Evolutionary conservation across 1,140 invertebrate species (phyloP).

Genomic region (Bombus vancouverensis): DNA sequence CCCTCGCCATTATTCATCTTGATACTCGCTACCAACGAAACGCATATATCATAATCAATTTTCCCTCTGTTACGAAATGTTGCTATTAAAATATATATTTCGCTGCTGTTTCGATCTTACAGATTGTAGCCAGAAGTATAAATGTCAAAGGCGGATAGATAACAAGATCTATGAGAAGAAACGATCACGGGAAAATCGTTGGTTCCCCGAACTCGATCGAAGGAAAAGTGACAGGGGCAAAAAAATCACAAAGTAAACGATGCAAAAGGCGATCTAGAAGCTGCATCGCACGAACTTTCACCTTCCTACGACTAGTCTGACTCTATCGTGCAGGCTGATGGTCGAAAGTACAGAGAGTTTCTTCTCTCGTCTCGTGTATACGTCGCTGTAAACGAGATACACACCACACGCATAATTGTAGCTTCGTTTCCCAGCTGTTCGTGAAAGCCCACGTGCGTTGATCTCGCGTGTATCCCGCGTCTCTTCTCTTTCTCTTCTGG

Average conservation of each 20-base stretch:
- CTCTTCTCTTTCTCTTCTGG: conserved; percentile 1
- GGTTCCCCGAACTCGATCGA: not conserved
- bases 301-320: conserved; percentile 58
- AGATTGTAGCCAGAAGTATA: not conserved
- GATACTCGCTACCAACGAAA: too few relatives aligned
- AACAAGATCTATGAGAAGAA: not conserved
- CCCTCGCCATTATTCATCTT: not conserved
- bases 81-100: not conserved
- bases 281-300: conserved; percentile 70
- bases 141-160: not conserved
- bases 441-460: conserved; percentile 69
- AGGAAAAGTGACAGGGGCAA: conserved; percentile 15
- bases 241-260: not conserved
- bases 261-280: not conserved
- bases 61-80: not conserved
- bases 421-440: conserved; percentile 73
- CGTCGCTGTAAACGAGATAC: not conserved
- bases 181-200: not conserved
- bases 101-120: not conserved
- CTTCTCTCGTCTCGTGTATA: conserved; percentile 48
- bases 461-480: not conserved
- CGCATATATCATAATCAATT: not conserved
- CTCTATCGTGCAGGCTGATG: conserved; percentile 41
- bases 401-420: conserved; percentile 40
- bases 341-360: conserved; percentile 70